Percentiles rank a stretch among this genome's conserved stretches.
Evolutionary conservation across 2,113 vertebrate genomes (phyloP).

Genomic region (Ceuthmochares aereus): DNA sequence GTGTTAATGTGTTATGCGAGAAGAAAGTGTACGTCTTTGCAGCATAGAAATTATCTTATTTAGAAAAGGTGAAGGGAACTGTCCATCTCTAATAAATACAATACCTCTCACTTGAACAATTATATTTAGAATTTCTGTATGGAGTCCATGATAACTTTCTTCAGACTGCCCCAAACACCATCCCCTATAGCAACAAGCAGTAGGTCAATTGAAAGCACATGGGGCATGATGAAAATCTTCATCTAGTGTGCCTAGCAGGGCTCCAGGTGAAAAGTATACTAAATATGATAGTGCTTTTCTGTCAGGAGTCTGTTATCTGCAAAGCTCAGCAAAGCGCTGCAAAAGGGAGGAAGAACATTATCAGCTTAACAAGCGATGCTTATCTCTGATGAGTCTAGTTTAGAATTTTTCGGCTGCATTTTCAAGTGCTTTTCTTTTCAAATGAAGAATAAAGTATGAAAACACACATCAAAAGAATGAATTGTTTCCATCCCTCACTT

Average conservation of each 20-base stretch:
- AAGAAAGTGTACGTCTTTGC: background rate
- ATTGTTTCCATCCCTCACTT: background rate
- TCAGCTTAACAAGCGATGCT: slow-evolving; percentile 17
- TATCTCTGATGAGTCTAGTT: background rate
- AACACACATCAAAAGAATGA: background rate
- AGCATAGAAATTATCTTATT: background rate
- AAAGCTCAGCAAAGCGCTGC: background rate
- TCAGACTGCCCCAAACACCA: background rate
- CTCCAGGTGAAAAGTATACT: slow-evolving; percentile 6
- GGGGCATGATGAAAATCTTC: background rate
- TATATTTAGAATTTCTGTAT: background rate
- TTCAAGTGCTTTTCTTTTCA: background rate
- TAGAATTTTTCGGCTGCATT: slow-evolving; percentile 15
- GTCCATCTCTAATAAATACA: background rate
- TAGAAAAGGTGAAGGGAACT: background rate
- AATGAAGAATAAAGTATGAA: background rate
- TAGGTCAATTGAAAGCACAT: background rate
- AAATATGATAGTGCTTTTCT: slow-evolving; percentile 9
- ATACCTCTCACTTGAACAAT: background rate
- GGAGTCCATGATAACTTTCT: background rate
- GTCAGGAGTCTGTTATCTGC: background rate
- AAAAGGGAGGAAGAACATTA: background rate
- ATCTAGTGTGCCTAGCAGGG: background rate
- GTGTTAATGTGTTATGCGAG: background rate
- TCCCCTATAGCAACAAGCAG: background rate